A percentile compares a stretch with the other conserved stretches of the same genome.
phyloP scores from a whole-genome alignment of 2,888 invertebrate species.

The Drosophila quinaria region DNA sequence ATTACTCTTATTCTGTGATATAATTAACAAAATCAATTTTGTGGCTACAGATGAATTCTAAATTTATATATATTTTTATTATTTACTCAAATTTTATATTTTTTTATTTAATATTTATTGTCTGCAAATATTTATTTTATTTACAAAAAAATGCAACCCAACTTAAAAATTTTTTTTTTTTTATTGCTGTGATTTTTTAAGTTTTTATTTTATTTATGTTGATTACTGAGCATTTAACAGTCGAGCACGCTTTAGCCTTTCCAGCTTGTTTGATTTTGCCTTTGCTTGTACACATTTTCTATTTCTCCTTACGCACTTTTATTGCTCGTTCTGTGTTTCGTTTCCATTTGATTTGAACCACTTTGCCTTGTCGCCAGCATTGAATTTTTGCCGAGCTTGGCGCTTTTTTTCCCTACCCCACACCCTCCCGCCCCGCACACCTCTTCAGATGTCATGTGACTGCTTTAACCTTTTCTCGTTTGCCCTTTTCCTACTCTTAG shows the following conservation, averaged over 20 bases:
- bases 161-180: too few relatives aligned
- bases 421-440: not conserved
- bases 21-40: too few relatives aligned
- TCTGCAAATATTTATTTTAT: too few relatives aligned
- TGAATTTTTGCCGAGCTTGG: constrained; percentile 68
- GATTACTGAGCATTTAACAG: too few relatives aligned
- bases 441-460: constrained; percentile 3
- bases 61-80: too few relatives aligned
- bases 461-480: constrained; percentile 56
- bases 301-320: constrained; percentile 75
- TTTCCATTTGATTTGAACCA: constrained; percentile 74
- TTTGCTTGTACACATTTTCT: constrained; percentile 52
- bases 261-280: not conserved
- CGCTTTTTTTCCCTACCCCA: constrained; percentile 44
- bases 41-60: too few relatives aligned
- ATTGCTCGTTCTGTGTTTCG: constrained; percentile 61
- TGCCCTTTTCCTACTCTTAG: not conserved
- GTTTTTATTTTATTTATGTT: too few relatives aligned
- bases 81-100: too few relatives aligned
- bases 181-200: too few relatives aligned
- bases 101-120: too few relatives aligned
- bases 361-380: constrained; percentile 67
- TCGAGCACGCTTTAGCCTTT: not conserved
- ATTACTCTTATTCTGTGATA: too few relatives aligned
- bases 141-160: too few relatives aligned